Base-by-base conservation (phyloP, 1,140 invertebrate genomes). In the Brachionus rotundiformis region DNA sequence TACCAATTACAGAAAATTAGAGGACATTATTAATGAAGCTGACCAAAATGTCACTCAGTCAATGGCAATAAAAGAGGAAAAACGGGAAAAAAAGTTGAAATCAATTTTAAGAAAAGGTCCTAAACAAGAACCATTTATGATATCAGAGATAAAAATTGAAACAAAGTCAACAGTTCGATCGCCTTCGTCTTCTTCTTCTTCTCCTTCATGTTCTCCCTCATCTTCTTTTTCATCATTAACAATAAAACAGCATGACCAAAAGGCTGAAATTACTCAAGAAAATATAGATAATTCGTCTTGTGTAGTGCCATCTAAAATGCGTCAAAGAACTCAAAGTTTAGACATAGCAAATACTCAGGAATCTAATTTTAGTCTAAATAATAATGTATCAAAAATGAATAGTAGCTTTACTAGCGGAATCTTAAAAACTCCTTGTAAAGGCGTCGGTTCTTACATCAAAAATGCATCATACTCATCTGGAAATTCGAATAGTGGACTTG, bases 1-100 rank as follows among this genome's bases (percentile, higher is more conserved):
- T 11, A 41, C 36, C 23, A 63, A 5, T 13, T 79, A 79, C 31
- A 54, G 76, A 19, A 79, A 79, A 31, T 27, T 79, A 25, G 76
- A 79, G 19, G 76, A 79, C 11, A 79, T 79, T 29, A 63, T 79
- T 16, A 79, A 79, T 16, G 76, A 79, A 41, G 76, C 76, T 5
- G 76, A 79, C 16, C 19, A 79, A 39, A 39, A 31, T 79, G 16
- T 79, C 25, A 4, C 19, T 10, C 76, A 59, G 36, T 59, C 49
- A 59, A 29, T 29, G 29, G 2, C 11, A 19, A 27, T 27, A 0
- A 11, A 27, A 59, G 16, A 63, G 31, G 33, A 79, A 41, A 79
- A 63, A 54, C 27, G 23, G 13, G 59, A 63, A 39, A 63, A 54
- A 33, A 54, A 79, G 16, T 11, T 79, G 6, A 79, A 79, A 63